These are phyloP conservation scores for Entelurus aequoreus DNA, from an alignment of 2,113 vertebrate genomes.

Conservation along the genomic window DNA sequence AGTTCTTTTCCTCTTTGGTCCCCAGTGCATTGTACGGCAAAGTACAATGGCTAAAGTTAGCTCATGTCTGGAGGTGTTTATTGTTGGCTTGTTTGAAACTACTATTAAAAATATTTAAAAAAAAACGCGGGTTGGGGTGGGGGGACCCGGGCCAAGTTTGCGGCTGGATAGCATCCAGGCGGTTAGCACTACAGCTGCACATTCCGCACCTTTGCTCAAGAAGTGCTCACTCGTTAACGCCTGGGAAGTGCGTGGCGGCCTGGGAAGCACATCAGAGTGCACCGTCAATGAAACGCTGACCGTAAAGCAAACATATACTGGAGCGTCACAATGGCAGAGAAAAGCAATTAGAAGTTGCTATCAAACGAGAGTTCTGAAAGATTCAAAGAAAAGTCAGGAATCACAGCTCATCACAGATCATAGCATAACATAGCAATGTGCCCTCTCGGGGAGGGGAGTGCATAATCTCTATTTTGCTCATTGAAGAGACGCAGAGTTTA, in stretches of 20 bases:
- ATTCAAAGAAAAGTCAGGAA: too few relatives aligned
- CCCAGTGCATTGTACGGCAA: conserved; percentile 1
- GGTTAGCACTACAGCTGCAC: conserved; percentile 52
- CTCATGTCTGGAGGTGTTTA: conserved; percentile 41
- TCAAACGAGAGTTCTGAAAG: conserved; percentile 3
- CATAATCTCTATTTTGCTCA: too few relatives aligned
- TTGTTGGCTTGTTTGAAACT: conserved; percentile 51
- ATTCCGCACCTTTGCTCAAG: conserved; percentile 57
- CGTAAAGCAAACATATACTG: too few relatives aligned
- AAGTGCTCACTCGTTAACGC: conserved; percentile 44
- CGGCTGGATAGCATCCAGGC: conserved; percentile 52
- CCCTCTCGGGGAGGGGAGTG: too few relatives aligned
- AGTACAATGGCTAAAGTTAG: conserved; percentile 10
- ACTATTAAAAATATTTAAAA: conserved; percentile 5
- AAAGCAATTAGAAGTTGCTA: not conserved
- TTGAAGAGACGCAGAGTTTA: too few relatives aligned
- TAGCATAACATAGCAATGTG: too few relatives aligned
- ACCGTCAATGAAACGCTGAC: not conserved
- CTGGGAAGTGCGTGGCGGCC: conserved; percentile 45
- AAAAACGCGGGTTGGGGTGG: conserved; percentile 45
- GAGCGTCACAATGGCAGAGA: too few relatives aligned
- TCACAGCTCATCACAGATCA: too few relatives aligned
- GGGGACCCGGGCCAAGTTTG: too few relatives aligned
- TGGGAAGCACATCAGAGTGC: conserved; percentile 21
- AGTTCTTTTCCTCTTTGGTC: too few relatives aligned